Evolutionary conservation across 1,140 invertebrate genomes (phyloP).

Genomic region (Bemisia tabaci): DNA sequence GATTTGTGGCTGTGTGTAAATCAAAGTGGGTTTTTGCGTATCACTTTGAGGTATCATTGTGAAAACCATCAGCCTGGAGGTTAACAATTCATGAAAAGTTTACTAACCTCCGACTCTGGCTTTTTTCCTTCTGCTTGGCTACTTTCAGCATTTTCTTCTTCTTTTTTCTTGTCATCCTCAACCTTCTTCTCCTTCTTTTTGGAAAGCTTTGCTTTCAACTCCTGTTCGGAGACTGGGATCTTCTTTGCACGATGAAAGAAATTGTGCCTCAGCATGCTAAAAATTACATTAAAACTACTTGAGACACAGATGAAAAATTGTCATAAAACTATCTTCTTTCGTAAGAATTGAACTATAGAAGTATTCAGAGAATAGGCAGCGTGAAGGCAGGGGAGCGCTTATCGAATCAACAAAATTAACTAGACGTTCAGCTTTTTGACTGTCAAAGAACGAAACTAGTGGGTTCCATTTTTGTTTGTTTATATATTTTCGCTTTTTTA

Average conservation of each 20-base stretch:
- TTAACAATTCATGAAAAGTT: background rate
- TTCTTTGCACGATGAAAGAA: slow-evolving; percentile 91
- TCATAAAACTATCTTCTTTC: background rate
- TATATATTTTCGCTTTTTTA: too few species aligned
- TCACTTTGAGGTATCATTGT: too few species aligned
- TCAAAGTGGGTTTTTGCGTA: too few species aligned
- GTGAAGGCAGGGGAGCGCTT: too few species aligned
- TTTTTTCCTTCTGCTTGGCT: slow-evolving; percentile 38
- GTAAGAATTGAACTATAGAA: too few species aligned
- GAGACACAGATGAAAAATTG: background rate
- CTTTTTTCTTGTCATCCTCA: slow-evolving; percentile 37
- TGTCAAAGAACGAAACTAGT: too few species aligned
- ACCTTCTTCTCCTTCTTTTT: slow-evolving; percentile 44
- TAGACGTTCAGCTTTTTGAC: too few species aligned
- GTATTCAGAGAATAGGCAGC: too few species aligned
- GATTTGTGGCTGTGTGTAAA: too few species aligned
- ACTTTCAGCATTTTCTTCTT: slow-evolving; percentile 35
- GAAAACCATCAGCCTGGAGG: too few species aligned
- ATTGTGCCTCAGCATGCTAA: slow-evolving; percentile 73
- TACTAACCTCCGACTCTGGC: slow-evolving; percentile 21
- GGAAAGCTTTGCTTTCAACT: slow-evolving; percentile 47
- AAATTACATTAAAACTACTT: slow-evolving; percentile 16
- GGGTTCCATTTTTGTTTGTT: too few species aligned
- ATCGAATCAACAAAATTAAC: too few species aligned
- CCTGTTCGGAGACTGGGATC: slow-evolving; percentile 59